Conservation (phyloP, 2,797 vertebrate genomes). For the Zenarchopterus dispar region DNA sequence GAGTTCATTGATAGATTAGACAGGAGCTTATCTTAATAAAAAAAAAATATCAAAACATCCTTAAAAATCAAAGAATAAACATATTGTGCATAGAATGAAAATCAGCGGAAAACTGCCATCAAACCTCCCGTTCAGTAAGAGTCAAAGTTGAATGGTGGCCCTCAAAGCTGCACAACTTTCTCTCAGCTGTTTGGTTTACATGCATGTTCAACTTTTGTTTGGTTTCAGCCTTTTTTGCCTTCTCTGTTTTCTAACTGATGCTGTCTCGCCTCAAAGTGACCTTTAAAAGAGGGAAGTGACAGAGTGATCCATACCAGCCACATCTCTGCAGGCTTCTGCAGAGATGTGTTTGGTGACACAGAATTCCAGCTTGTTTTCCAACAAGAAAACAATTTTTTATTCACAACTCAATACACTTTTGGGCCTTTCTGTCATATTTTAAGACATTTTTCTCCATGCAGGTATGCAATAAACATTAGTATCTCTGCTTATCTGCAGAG, state of each 20-base stretch:
- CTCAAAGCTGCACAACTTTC: constrained; percentile 1
- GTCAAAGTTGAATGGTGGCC: not conserved
- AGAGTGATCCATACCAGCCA: not conserved
- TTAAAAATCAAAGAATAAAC: too few relatives aligned
- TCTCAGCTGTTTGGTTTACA: not conserved
- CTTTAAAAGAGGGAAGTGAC: constrained; percentile 2
- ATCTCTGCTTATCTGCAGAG: too few relatives aligned
- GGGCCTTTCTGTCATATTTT: not conserved
- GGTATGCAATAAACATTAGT: too few relatives aligned
- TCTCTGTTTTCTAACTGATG: not conserved
- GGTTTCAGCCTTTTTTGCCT: not conserved
- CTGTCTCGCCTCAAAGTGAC: not conserved
- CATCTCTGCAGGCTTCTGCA: constrained; percentile 3
- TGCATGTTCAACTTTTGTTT: not conserved
- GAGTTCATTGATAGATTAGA: too few relatives aligned
- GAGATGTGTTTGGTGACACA: not conserved
- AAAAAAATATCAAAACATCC: too few relatives aligned
- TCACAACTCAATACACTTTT: not conserved
- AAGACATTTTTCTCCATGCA: not conserved
- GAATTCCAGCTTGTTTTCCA: constrained; percentile 4
- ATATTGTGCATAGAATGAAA: too few relatives aligned
- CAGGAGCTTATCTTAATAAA: too few relatives aligned
- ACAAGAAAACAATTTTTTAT: not conserved
- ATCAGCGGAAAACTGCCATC: too few relatives aligned
- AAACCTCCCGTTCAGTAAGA: not conserved